These are phyloP conservation scores for Arenicola marina DNA, from an alignment of 2,888 invertebrate species.

Conservation along the genomic window DNA sequence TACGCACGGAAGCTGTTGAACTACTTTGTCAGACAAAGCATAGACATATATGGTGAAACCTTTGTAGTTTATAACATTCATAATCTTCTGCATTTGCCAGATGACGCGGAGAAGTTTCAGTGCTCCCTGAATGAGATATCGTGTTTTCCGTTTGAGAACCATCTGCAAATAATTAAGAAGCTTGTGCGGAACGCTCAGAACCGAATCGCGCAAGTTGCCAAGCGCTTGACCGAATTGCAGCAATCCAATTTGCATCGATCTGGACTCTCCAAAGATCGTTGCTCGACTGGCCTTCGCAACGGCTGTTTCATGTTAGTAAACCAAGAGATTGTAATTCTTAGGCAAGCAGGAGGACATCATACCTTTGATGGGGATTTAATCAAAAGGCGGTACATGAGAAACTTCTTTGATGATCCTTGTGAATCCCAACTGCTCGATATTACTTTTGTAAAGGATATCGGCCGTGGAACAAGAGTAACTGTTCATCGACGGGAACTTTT, in stretches of 20 bases:
- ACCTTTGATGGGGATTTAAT: background rate
- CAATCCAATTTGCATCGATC: background rate
- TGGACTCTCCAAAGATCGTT: background rate
- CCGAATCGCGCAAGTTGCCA: constrained; percentile 19
- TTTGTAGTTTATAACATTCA: constrained; percentile 27
- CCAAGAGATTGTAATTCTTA: constrained; percentile 2
- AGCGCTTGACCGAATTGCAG: constrained; percentile 8
- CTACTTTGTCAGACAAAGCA: constrained; percentile 7
- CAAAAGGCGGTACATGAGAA: background rate
- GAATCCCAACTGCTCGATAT: constrained; percentile 18
- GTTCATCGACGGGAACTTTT: too few relatives aligned
- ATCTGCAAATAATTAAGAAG: constrained; percentile 16
- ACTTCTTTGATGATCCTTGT: constrained; percentile 4
- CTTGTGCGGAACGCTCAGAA: constrained; percentile 11
- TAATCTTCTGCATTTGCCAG: constrained; percentile 14
- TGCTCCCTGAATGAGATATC: constrained; percentile 20
- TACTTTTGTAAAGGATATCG: constrained; percentile 18
- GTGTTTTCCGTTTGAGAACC: constrained; percentile 25
- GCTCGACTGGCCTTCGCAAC: background rate
- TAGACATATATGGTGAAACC: constrained; percentile 12
- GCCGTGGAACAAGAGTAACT: too few relatives aligned
- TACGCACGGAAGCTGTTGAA: constrained; percentile 23
- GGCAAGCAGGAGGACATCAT: background rate
- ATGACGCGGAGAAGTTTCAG: constrained; percentile 10
- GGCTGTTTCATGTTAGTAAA: constrained; percentile 5